Evolutionary conservation across 53 echinoderm and acorn worm genomes (phyloP).

Genomic region (Actinopyga echinites): DNA sequence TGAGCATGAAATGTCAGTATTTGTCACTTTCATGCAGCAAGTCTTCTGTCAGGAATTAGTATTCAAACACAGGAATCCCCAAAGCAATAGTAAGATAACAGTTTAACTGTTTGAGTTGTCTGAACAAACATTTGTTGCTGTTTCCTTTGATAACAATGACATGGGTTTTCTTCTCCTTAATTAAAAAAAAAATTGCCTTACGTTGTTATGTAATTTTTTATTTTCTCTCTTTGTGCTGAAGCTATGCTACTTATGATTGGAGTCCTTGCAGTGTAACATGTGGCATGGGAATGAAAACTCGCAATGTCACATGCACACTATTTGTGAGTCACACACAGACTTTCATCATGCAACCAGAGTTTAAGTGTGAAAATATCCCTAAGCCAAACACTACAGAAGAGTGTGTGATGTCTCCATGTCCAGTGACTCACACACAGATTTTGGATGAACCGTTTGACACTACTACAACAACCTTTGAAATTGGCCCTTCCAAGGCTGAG

Average conservation of each 20-base stretch:
- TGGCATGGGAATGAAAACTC: conserved; percentile 59
- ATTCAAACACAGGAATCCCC: too few relatives aligned
- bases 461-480: too few relatives aligned
- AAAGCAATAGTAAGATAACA: too few relatives aligned
- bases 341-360: conserved; percentile 49
- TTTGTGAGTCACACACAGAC: conserved; percentile 55
- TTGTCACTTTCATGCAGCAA: too few relatives aligned
- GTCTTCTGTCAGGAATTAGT: too few relatives aligned
- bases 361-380: conserved; percentile 38
- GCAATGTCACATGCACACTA: conserved; percentile 72
- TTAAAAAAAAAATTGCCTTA: neutral
- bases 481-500: too few relatives aligned
- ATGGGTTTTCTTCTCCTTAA: neutral
- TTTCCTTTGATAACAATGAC: neutral
- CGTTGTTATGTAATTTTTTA: neutral
- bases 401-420: conserved; percentile 43
- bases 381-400: conserved; percentile 63
- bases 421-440: neutral
- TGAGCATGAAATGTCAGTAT: too few relatives aligned
- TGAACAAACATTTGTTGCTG: neutral
- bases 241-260: conserved; percentile 70
- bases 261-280: conserved; percentile 76
- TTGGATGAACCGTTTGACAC: too few relatives aligned
- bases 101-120: neutral
- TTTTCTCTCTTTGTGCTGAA: neutral